Evolutionary conservation across 1,140 invertebrate genomes (phyloP).

Genomic region (Hydropsyche tenuis): DNA sequence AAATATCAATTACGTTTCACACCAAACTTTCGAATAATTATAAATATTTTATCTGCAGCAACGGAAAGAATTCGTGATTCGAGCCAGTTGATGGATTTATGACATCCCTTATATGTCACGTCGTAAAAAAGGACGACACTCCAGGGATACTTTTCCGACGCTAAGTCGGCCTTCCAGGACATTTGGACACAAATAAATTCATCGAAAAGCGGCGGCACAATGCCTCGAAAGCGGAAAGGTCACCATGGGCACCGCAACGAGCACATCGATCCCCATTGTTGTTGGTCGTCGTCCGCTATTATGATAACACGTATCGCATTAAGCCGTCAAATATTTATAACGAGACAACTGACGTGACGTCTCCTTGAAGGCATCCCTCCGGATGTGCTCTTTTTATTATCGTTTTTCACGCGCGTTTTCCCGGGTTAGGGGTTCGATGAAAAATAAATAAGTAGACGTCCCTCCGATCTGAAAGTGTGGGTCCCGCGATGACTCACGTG

Average conservation of each 20-base stretch:
- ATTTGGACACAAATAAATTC: neutral
- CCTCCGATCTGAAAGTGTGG: neutral
- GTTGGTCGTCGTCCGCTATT: no score
- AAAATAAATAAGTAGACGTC: slow-evolving; percentile 4
- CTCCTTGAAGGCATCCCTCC: neutral
- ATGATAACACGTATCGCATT: neutral
- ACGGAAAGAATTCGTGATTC: neutral
- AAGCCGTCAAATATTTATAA: slow-evolving; percentile 1
- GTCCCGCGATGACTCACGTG: neutral
- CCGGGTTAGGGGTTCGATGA: neutral
- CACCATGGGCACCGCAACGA: no score
- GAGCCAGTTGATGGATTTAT: slow-evolving; percentile 19
- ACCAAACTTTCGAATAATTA: no score
- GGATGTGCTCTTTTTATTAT: neutral
- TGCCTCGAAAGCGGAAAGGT: no score
- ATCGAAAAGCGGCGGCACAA: neutral
- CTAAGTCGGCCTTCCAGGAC: neutral
- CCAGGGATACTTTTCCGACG: neutral
- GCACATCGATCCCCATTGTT: no score
- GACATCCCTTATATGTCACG: slow-evolving; percentile 21
- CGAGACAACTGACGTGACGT: neutral
- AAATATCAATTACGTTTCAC: no score
- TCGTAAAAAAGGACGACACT: neutral
- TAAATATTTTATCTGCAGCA: no score
- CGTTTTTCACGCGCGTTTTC: neutral